Base-by-base conservation (phyloP, 2,888 invertebrate genomes). In the Drosophila aldrichi region DNA sequence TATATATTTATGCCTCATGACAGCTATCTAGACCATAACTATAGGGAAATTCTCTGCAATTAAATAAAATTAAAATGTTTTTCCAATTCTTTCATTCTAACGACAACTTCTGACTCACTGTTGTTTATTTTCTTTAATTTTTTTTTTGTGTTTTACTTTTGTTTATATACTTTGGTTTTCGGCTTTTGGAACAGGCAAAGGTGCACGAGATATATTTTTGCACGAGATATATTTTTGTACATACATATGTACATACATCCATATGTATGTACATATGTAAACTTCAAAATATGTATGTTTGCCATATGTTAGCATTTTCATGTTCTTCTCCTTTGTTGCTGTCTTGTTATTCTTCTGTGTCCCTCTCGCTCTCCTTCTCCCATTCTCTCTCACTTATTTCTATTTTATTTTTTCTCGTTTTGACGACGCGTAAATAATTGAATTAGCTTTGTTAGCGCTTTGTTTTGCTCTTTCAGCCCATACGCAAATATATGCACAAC, bases 391-490 rank as follows among this genome's bases (percentile, higher is more conserved):
- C 46, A 48, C 59, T 38, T 20, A 38, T 70, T 36, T 43, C 29
- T 25, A n/a, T 54, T 38, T 18, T 16, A n/a, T 25, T 66, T 65
- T 56, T 67, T 70, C 65, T 70, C 49, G 40, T 41, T 63, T 66
- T 65, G 77, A 63, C 68, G 81, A 65, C 51, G 84, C 83, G 79
- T 84, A 87, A 79, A 84, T 78, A 84, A 84, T 81, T 67, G 55
- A 89, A 84, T 84, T 89, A 81, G 88, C 73, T 77, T 74, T 80
- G 74, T 81, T 81, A 68, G 74, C 78, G 71, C 60, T 71, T 83
- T 84, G 74, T 77, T 77, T 68, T 63, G 77, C 64, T 75, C 59
- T 48, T 67, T 60, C 64, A 56, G 48, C 22, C 22, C 56, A 61
- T 61, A 58, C 46, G 51, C 46, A 60, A 44, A 49, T 49, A 52